These are phyloP conservation scores for Channa argus DNA, from an alignment of 2,113 vertebrate genomes.

Conservation along the genomic window DNA sequence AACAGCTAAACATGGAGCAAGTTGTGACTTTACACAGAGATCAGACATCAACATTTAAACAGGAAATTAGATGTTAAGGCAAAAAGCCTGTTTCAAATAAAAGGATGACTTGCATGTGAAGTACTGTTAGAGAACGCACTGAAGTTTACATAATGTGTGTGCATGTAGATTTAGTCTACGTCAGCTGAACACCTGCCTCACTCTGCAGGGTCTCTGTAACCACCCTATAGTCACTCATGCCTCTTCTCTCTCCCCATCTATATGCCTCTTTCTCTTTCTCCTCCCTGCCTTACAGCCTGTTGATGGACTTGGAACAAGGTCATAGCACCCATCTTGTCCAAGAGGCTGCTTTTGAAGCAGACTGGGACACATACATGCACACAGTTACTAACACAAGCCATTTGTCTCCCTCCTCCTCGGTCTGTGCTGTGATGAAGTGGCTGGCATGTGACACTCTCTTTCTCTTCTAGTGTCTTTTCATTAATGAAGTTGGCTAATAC, in stretches of 20 bases:
- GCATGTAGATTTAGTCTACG: not conserved
- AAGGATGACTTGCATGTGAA: too few relatives aligned
- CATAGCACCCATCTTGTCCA: constrained; percentile 76
- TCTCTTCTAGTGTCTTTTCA: constrained; percentile 57
- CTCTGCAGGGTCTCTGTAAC: constrained; percentile 27
- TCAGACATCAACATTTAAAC: too few relatives aligned
- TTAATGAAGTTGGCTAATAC: constrained; percentile 76
- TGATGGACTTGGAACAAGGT: constrained; percentile 78
- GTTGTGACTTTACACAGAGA: too few relatives aligned
- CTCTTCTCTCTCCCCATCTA: not conserved
- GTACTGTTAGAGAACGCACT: too few relatives aligned
- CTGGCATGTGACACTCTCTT: constrained; percentile 53
- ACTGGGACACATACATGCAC: constrained; percentile 35
- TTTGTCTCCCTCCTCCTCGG: constrained; percentile 42
- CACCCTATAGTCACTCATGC: constrained; percentile 1
- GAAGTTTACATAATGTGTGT: too few relatives aligned
- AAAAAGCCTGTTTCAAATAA: too few relatives aligned
- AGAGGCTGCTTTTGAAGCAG: constrained; percentile 79
- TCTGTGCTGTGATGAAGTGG: constrained; percentile 59
- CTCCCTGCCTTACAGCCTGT: constrained; percentile 76
- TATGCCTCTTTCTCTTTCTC: constrained; percentile 5
- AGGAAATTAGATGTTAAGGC: too few relatives aligned
- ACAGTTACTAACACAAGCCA: constrained; percentile 26
- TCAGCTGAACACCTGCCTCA: constrained; percentile 1
- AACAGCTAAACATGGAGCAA: too few relatives aligned